Evolutionary conservation across 2,797 vertebrate species (phyloP).

Genomic region (Geranospiza caerulescens): DNA sequence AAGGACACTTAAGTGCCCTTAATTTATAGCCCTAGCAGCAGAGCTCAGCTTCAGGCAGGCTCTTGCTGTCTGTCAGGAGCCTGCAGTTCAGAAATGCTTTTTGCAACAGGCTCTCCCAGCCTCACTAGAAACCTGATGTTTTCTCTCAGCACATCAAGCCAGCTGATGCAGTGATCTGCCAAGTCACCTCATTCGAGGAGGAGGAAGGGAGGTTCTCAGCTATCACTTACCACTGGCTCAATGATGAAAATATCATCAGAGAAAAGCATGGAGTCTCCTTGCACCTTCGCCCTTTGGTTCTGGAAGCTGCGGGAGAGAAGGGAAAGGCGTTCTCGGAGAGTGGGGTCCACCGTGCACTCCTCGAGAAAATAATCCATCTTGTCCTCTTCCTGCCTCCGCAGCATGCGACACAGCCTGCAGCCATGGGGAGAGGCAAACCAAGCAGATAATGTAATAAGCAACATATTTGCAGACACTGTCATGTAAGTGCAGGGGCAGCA

Average conservation of each 20-base stretch:
- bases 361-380: conserved; percentile 60
- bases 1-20: not conserved
- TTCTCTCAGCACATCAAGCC: not conserved
- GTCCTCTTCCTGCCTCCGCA: conserved; percentile 59
- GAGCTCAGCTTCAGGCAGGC: not conserved
- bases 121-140: not conserved
- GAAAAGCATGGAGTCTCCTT: conserved; percentile 58
- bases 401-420: conserved; percentile 62
- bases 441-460: not conserved
- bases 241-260: conserved; percentile 67
- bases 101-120: not conserved
- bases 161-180: not conserved
- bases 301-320: conserved; percentile 64
- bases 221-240: conserved; percentile 75
- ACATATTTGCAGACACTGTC: not conserved
- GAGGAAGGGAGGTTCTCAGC: not conserved
- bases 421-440: not conserved
- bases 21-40: not conserved
- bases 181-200: not conserved
- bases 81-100: not conserved
- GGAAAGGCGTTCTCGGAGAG: conserved; percentile 43
- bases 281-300: conserved; percentile 50
- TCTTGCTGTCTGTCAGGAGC: not conserved
- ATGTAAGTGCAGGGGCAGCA: not conserved
- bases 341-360: conserved; percentile 65